phyloP scores from a whole-genome alignment of 1,140 invertebrate species.

The Drosophila bocki region DNA sequence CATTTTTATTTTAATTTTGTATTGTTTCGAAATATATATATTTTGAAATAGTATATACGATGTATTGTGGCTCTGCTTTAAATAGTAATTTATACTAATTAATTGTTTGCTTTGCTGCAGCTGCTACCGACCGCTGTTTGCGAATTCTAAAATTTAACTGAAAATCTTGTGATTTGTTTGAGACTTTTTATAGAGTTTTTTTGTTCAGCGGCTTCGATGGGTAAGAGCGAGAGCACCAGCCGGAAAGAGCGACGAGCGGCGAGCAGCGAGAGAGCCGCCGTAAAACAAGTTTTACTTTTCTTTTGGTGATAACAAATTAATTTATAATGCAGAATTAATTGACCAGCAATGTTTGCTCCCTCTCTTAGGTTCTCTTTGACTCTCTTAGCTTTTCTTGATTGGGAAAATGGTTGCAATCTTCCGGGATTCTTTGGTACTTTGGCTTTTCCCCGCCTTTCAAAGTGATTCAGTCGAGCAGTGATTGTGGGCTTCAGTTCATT shows the following conservation, averaged over 20 bases:
- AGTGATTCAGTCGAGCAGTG: constrained; percentile 49
- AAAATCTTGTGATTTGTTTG: constrained; percentile 84
- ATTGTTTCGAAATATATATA: constrained; percentile 38
- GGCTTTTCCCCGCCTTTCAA: constrained; percentile 38
- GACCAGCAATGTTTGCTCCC: background rate
- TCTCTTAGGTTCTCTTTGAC: constrained; percentile 6
- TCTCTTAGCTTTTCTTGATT: background rate
- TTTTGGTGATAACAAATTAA: constrained; percentile 76
- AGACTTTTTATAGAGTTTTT: constrained; percentile 81
- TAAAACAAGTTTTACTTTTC: constrained; percentile 42
- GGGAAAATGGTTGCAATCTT: constrained; percentile 3
- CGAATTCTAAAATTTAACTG: constrained; percentile 83
- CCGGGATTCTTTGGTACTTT: background rate
- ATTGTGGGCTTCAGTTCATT: constrained; percentile 34
- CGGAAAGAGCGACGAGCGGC: constrained; percentile 20
- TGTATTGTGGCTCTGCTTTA: constrained; percentile 5
- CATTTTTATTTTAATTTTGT: constrained; percentile 13
- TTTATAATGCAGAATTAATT: constrained; percentile 65
- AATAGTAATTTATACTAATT: constrained; percentile 48
- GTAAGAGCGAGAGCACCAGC: constrained; percentile 44
- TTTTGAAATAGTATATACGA: background rate
- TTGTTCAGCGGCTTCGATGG: constrained; percentile 31
- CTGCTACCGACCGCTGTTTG: constrained; percentile 61
- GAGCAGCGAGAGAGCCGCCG: constrained; percentile 19
- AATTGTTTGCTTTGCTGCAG: constrained; percentile 2